A percentile compares a stretch with the other conserved stretches of the same genome.
These are phyloP conservation scores for Aphelenchoides avenae DNA, from an alignment of 1,140 invertebrate species.

Conservation along the genomic window DNA sequence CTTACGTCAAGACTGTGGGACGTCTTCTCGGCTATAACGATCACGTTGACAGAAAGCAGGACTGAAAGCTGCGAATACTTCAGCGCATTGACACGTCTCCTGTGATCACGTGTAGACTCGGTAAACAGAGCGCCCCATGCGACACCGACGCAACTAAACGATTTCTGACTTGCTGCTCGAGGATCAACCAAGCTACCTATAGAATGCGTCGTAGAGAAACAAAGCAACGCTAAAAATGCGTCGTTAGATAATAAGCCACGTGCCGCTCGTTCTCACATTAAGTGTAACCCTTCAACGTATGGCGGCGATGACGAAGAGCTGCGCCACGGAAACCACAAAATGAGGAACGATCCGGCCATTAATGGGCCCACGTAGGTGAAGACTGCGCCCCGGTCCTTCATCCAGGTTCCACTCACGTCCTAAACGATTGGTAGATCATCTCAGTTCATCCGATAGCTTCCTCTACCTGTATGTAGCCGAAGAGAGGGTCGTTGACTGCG, in stretches of 20 bases:
- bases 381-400: conserved; percentile 58
- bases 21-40: conserved; percentile 50
- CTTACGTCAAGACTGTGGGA: conserved; percentile 56
- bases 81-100: conserved; percentile 57
- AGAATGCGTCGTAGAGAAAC: conserved; percentile 62
- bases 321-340: conserved; percentile 62
- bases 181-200: conserved; percentile 52
- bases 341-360: conserved; percentile 60
- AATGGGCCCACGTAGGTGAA: conserved; percentile 61
- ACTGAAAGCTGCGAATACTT: conserved; percentile 56
- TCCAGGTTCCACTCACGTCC: conserved; percentile 50
- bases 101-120: conserved; percentile 58
- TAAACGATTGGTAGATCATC: conserved; percentile 4
- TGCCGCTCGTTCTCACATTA: too few species aligned
- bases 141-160: conserved; percentile 57
- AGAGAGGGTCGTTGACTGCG: conserved; percentile 62
- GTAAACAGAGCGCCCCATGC: conserved; percentile 61
- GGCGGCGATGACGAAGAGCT: conserved; percentile 20
- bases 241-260: too few species aligned
- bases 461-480: conserved; percentile 58
- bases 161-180: conserved; percentile 7
- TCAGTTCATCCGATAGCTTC: conserved; percentile 35
- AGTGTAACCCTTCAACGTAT: conserved; percentile 60
- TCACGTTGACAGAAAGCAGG: conserved; percentile 50
- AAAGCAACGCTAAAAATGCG: too few species aligned